Percentiles rank a stretch among this genome's conserved stretches.
These are phyloP conservation scores for Philereme transversata DNA, from an alignment of 2,888 invertebrate species.

Conservation along the genomic window DNA sequence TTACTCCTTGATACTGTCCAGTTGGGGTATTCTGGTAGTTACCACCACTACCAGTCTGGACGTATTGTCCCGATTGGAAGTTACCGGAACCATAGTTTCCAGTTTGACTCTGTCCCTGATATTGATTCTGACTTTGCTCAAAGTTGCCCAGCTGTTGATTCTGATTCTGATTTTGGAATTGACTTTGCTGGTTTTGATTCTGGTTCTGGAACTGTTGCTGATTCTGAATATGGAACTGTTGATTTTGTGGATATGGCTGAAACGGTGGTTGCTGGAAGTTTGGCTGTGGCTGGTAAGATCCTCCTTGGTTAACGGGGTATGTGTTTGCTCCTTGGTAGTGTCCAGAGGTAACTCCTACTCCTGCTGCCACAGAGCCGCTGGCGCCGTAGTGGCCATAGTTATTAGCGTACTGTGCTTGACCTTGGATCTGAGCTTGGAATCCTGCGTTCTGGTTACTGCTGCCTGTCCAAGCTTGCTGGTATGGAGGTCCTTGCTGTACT, in stretches of 20 bases:
- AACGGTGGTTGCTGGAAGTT: constrained; percentile 38
- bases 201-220: constrained; percentile 38
- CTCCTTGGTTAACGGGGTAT: constrained; percentile 9
- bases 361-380: constrained; percentile 19
- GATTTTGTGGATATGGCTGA: constrained; percentile 38
- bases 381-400: constrained; percentile 31
- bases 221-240: constrained; percentile 36
- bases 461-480: constrained; percentile 47
- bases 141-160: constrained; percentile 13
- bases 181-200: constrained; percentile 37
- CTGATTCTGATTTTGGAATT: constrained; percentile 33
- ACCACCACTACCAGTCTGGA: constrained; percentile 21
- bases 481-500: constrained; percentile 43
- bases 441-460: constrained; percentile 35
- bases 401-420: constrained; percentile 31
- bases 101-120: constrained; percentile 34
- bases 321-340: constrained; percentile 13
- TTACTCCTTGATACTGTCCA: constrained; percentile 21
- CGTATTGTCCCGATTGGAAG: constrained; percentile 27
- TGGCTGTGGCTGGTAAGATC: constrained; percentile 14
- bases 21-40: constrained; percentile 28
- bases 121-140: constrained; percentile 43
- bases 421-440: constrained; percentile 35
- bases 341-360: constrained; percentile 19
- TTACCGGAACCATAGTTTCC: constrained; percentile 33